Percentiles rank a stretch among this genome's conserved stretches.
phyloP scores from a whole-genome alignment of 2,797 vertebrate species.

The Anas bernieri region DNA sequence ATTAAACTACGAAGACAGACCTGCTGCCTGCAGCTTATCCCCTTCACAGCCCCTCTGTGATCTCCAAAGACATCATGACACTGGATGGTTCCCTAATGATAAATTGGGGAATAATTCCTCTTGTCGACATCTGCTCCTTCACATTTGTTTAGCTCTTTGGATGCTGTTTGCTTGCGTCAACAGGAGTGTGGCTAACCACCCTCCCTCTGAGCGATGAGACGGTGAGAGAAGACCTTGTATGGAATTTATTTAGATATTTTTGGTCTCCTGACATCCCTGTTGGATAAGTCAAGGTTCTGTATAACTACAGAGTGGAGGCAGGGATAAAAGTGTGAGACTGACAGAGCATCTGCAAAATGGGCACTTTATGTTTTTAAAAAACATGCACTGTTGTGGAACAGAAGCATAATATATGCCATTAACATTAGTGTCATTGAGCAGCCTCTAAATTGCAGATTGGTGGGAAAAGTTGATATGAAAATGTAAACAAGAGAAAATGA shows the following conservation, averaged over 20 bases:
- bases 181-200: not conserved
- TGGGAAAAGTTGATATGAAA: constrained; percentile 72
- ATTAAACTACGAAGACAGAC: constrained; percentile 32
- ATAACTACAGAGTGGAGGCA: constrained; percentile 33
- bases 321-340: constrained; percentile 28
- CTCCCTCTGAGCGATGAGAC: not conserved
- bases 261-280: constrained; percentile 1
- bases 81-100: not conserved
- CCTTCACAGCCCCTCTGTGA: not conserved
- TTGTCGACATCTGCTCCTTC: constrained; percentile 56
- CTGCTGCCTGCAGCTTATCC: not conserved
- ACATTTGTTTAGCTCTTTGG: not conserved
- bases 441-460: constrained; percentile 71
- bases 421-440: constrained; percentile 70
- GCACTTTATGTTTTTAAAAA: constrained; percentile 74
- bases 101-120: constrained; percentile 35
- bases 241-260: constrained; percentile 63
- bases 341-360: constrained; percentile 77
- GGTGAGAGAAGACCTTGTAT: not conserved
- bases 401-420: constrained; percentile 74
- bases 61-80: not conserved
- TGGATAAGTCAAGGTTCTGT: constrained; percentile 34
- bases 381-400: constrained; percentile 69
- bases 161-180: not conserved
- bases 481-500: constrained; percentile 75